These are phyloP conservation scores for Tachysurus fulvidraco DNA, from an alignment of 2,113 vertebrate species.

Conservation along the genomic window DNA sequence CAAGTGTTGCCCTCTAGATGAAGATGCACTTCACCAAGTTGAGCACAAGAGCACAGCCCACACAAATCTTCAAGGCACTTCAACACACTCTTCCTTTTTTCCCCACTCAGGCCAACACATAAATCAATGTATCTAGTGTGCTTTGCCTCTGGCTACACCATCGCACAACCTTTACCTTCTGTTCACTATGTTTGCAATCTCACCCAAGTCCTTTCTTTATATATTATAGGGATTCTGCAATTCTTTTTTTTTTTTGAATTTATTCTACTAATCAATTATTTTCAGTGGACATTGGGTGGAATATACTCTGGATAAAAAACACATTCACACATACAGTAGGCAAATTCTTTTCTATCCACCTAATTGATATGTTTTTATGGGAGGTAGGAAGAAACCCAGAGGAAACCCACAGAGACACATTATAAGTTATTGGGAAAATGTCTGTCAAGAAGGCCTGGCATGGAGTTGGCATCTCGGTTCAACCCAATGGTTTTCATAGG, in stretches of 20 bases:
- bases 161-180: neutral
- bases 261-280: too few relatives aligned
- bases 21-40: neutral
- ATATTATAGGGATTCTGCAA: neutral
- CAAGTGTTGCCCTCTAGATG: neutral
- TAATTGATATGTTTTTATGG: neutral
- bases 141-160: neutral
- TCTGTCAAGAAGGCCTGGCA: too few relatives aligned
- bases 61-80: neutral
- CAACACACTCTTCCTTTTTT: neutral
- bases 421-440: too few relatives aligned
- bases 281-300: neutral
- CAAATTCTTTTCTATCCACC: neutral
- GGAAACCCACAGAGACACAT: too few relatives aligned
- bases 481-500: neutral
- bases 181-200: neutral
- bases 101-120: neutral
- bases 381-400: neutral
- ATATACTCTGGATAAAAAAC: neutral
- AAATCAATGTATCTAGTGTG: neutral
- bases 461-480: too few relatives aligned
- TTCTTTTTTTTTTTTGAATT: too few relatives aligned
- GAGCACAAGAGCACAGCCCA: neutral
- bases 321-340: neutral
- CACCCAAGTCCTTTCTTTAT: neutral